Conservation (phyloP, 2,797 vertebrate species). For the Siniperca obscura region DNA sequence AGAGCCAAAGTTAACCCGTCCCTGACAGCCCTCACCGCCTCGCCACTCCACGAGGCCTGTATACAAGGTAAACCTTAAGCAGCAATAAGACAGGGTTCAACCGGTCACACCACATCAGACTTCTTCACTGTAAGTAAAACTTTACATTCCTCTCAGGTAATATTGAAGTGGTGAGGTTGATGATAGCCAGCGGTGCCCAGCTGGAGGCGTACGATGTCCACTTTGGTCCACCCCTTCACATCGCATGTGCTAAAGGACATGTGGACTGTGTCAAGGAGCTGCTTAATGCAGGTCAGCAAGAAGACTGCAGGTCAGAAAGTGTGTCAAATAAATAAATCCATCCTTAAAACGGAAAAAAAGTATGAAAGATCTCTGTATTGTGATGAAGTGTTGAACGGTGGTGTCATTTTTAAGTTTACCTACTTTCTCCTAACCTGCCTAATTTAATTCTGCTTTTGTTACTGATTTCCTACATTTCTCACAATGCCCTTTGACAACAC, state of each 20-base stretch:
- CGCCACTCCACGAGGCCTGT: conserved; percentile 94
- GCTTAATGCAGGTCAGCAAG: conserved; percentile 88
- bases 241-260: conserved; percentile 90
- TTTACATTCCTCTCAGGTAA: conserved; percentile 82
- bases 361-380: not conserved
- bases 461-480: not conserved
- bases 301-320: not conserved
- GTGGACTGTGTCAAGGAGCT: conserved; percentile 88
- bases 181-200: conserved; percentile 89
- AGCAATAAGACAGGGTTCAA: not conserved
- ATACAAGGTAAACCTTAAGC: conserved; percentile 85
- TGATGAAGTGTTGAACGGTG: not conserved
- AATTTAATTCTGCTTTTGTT: not conserved
- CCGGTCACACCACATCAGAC: not conserved
- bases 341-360: not conserved
- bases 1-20: conserved; percentile 92
- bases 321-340: not conserved
- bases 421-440: not conserved
- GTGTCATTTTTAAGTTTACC: not conserved
- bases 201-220: conserved; percentile 93
- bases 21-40: conserved; percentile 88
- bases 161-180: conserved; percentile 86
- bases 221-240: conserved; percentile 92
- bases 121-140: not conserved
- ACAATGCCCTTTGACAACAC: too few relatives aligned